Conservation (phyloP, 2,797 vertebrate genomes). For the Cossypha heuglini region DNA sequence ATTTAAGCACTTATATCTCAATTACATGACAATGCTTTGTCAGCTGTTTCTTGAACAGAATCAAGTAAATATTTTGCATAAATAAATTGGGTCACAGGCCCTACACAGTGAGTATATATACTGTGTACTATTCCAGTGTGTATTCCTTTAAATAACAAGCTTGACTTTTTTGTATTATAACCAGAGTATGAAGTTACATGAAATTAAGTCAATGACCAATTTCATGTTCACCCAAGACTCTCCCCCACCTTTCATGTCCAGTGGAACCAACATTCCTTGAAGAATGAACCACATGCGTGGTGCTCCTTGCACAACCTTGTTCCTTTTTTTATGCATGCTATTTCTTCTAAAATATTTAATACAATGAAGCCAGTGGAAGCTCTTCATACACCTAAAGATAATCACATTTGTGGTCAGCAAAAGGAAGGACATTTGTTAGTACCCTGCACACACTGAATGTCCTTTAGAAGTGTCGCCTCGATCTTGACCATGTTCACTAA, state of each 20-base stretch:
- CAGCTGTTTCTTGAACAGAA: background rate
- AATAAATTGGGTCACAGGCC: background rate
- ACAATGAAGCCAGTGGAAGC: background rate
- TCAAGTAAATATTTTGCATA: background rate
- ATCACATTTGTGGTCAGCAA: background rate
- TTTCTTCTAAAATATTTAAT: background rate
- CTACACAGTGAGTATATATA: background rate
- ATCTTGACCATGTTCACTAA: background rate
- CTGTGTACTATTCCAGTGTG: background rate
- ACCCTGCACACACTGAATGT: background rate
- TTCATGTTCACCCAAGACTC: background rate
- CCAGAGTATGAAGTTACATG: background rate
- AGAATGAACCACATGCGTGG: background rate
- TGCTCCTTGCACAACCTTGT: background rate
- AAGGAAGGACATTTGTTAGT: background rate
- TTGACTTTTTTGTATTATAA: background rate
- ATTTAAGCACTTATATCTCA: background rate
- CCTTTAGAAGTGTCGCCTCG: background rate
- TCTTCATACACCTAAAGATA: background rate
- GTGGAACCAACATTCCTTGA: background rate
- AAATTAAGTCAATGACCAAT: background rate
- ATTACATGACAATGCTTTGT: background rate
- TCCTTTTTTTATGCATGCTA: background rate
- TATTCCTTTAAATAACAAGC: background rate
- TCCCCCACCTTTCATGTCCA: fast-evolving